Evolutionary conservation across 1,140 invertebrate genomes (phyloP).

Genomic region (Pseudomyrmex gracilis): DNA sequence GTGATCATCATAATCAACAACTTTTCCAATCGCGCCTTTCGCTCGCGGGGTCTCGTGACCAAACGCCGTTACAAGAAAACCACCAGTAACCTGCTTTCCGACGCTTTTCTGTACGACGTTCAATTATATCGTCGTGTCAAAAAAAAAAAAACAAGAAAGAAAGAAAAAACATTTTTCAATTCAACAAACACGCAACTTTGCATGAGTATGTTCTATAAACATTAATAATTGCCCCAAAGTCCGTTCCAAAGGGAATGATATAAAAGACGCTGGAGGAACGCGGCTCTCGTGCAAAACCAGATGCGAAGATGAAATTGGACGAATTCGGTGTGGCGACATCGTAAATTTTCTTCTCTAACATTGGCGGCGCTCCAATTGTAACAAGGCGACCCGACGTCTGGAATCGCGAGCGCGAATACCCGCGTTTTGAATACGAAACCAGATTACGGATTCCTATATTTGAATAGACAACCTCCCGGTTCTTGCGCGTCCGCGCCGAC

Average conservation of each 20-base stretch:
- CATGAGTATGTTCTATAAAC: neutral
- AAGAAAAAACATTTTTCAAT: too few species aligned
- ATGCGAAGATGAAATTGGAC: neutral
- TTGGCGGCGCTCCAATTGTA: slow-evolving; percentile 72
- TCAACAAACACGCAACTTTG: too few species aligned
- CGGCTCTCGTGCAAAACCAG: too few species aligned
- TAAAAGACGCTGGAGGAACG: neutral
- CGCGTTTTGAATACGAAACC: slow-evolving; percentile 65
- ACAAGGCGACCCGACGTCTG: slow-evolving; percentile 65
- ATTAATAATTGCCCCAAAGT: too few species aligned
- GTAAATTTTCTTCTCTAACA: slow-evolving; percentile 47
- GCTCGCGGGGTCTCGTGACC: slow-evolving; percentile 37
- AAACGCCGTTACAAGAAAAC: slow-evolving; percentile 18
- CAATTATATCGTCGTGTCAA: slow-evolving; percentile 2
- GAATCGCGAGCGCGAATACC: slow-evolving; percentile 59
- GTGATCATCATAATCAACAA: slow-evolving; percentile 60
- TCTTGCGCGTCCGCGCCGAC: neutral
- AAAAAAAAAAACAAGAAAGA: neutral
- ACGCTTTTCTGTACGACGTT: neutral
- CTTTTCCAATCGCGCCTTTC: slow-evolving; percentile 60
- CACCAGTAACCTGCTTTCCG: slow-evolving; percentile 40
- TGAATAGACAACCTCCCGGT: slow-evolving; percentile 51
- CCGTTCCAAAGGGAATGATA: too few species aligned
- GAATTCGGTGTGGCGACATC: neutral
- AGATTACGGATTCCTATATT: slow-evolving; percentile 56